These are phyloP conservation scores for Carcinoscorpius rotundicauda DNA, from an alignment of 1,140 invertebrate genomes.

Conservation along the genomic window DNA sequence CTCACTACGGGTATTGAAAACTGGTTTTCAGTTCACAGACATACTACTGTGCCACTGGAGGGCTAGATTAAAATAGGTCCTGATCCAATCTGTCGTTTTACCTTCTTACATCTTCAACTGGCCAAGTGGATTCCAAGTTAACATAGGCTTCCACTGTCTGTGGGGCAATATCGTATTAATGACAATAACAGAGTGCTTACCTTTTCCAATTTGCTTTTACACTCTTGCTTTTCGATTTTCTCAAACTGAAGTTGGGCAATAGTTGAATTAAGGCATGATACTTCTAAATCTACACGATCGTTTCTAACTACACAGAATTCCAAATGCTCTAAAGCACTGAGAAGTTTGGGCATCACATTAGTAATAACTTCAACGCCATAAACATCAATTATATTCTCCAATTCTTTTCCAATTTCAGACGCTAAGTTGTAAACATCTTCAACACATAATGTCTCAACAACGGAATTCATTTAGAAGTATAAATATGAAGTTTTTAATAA, in stretches of 20 bases:
- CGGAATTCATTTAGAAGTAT: too few species aligned
- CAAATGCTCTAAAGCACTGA: slow-evolving; percentile 80
- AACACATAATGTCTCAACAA: slow-evolving; percentile 39
- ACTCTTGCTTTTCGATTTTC: slow-evolving; percentile 79
- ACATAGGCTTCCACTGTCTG: too few species aligned
- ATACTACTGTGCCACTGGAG: too few species aligned
- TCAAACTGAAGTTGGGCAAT: slow-evolving; percentile 83
- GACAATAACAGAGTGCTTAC: slow-evolving; percentile 35
- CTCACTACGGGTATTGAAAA: too few species aligned
- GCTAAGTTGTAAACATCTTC: slow-evolving; percentile 95
- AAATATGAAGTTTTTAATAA: too few species aligned
- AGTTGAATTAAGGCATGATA: slow-evolving; percentile 64
- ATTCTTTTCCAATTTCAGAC: slow-evolving; percentile 94
- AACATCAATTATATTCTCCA: slow-evolving; percentile 85
- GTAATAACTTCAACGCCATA: slow-evolving; percentile 79
- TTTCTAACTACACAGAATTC: slow-evolving; percentile 79
- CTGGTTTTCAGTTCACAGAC: too few species aligned
- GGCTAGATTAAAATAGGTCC: too few species aligned
- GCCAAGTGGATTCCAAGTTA: too few species aligned
- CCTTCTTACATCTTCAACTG: too few species aligned
- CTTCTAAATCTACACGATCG: slow-evolving; percentile 72
- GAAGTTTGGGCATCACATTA: slow-evolving; percentile 84
- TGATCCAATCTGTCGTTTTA: too few species aligned
- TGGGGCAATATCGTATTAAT: too few species aligned
- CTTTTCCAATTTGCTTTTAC: slow-evolving; percentile 79